Conservation (phyloP, 2,113 vertebrate genomes). For the Opisthocomus hoazin region DNA sequence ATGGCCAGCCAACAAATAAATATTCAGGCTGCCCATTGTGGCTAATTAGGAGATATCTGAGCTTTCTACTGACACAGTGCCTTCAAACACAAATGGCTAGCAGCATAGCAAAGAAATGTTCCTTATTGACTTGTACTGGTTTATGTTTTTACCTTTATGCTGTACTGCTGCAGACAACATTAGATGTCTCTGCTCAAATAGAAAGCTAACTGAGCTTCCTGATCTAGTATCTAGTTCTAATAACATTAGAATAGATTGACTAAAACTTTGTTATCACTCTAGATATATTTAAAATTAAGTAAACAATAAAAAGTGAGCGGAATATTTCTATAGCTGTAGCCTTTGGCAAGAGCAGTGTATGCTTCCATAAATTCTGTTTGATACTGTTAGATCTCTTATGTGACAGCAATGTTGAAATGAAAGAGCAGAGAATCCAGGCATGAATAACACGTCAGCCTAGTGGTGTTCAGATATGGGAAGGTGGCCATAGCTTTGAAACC, state of each 20-base stretch:
- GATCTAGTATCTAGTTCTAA: background rate
- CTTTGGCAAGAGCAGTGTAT: slow-evolving; percentile 10
- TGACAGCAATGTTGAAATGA: slow-evolving; percentile 12
- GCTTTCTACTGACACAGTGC: background rate
- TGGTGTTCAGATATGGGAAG: background rate
- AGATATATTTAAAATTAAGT: background rate
- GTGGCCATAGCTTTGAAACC: background rate
- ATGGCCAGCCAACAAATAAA: background rate
- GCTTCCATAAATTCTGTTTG: slow-evolving; percentile 28
- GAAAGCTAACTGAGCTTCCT: background rate
- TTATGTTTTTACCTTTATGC: background rate
- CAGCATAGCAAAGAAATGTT: background rate
- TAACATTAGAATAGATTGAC: background rate
- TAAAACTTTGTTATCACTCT: background rate
- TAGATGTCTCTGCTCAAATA: background rate
- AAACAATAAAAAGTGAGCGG: background rate
- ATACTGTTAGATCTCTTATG: slow-evolving; percentile 11
- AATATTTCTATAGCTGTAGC: background rate
- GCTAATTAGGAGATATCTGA: slow-evolving; percentile 18
- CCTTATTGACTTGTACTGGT: background rate
- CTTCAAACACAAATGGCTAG: background rate
- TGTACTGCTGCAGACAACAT: background rate
- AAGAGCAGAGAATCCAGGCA: background rate
- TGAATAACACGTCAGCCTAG: background rate
- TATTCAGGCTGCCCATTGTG: slow-evolving; percentile 3